phyloP scores from a whole-genome alignment of 2,113 vertebrate species.

The Hippocampus mohnikei region DNA sequence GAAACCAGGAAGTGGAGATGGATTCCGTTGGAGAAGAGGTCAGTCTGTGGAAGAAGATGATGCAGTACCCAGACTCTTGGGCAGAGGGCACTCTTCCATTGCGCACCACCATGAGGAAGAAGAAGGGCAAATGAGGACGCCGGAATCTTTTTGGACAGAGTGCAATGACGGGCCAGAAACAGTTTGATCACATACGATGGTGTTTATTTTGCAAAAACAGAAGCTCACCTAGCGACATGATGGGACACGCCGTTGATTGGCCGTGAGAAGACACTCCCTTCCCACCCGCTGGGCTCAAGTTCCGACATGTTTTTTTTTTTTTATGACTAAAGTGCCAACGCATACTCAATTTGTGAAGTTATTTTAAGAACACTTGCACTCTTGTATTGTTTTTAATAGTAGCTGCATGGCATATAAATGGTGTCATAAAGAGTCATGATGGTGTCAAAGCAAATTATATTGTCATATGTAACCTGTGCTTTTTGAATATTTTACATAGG shows the following conservation, averaged over 20 bases:
- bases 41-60: constrained; percentile 93
- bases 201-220: constrained; percentile 9
- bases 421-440: background rate
- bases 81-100: constrained; percentile 91
- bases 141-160: background rate
- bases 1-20: constrained; percentile 83
- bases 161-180: constrained; percentile 10
- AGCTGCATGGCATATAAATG: constrained; percentile 26
- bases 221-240: background rate
- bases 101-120: constrained; percentile 83
- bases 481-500: constrained; percentile 6
- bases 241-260: background rate
- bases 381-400: constrained; percentile 23
- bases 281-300: background rate
- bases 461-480: background rate
- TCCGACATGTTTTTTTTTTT: constrained; percentile 5
- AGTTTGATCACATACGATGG: constrained; percentile 11
- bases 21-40: constrained; percentile 89
- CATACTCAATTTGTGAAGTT: background rate
- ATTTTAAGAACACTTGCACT: constrained; percentile 8
- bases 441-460: background rate
- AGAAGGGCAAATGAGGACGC: constrained; percentile 70
- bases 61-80: constrained; percentile 93
- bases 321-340: constrained; percentile 27
- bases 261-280: background rate